Evolutionary conservation across 1,140 invertebrate species (phyloP).

Genomic region (Pseudomyrmex cubaensis): DNA sequence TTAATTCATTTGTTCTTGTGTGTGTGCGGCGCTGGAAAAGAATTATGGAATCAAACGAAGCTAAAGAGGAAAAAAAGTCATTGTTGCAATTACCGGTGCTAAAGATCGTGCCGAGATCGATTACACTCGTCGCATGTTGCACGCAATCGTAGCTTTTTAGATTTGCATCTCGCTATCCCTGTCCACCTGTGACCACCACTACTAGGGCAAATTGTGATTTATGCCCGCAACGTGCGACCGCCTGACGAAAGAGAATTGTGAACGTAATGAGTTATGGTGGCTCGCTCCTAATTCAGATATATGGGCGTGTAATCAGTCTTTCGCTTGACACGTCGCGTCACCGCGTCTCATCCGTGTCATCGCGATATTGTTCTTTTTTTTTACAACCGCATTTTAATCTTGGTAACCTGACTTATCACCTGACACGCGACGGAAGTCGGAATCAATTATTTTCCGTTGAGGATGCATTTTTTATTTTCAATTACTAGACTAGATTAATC

Average conservation of each 20-base stretch:
- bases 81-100: slow-evolving; percentile 24
- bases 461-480: background rate
- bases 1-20: slow-evolving; percentile 5
- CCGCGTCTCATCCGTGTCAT: no score
- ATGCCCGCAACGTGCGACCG: slow-evolving; percentile 59
- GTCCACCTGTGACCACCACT: slow-evolving; percentile 64
- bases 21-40: background rate
- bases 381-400: slow-evolving; percentile 26
- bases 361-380: no score
- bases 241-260: slow-evolving; percentile 74
- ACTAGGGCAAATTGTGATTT: slow-evolving; percentile 73
- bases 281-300: slow-evolving; percentile 70
- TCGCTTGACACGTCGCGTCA: slow-evolving; percentile 13
- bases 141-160: slow-evolving; percentile 61
- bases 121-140: slow-evolving; percentile 43
- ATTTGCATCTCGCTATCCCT: slow-evolving; percentile 42
- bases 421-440: background rate
- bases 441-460: slow-evolving; percentile 9
- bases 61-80: background rate
- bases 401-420: background rate
- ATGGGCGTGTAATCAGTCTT: slow-evolving; percentile 69
- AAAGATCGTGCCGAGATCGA: slow-evolving; percentile 49
- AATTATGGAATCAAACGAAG: slow-evolving; percentile 22
- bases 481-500: background rate
- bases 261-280: slow-evolving; percentile 70